Evolutionary conservation across 2,113 vertebrate genomes (phyloP).

Genomic region (Poeciliopsis retropinna): DNA sequence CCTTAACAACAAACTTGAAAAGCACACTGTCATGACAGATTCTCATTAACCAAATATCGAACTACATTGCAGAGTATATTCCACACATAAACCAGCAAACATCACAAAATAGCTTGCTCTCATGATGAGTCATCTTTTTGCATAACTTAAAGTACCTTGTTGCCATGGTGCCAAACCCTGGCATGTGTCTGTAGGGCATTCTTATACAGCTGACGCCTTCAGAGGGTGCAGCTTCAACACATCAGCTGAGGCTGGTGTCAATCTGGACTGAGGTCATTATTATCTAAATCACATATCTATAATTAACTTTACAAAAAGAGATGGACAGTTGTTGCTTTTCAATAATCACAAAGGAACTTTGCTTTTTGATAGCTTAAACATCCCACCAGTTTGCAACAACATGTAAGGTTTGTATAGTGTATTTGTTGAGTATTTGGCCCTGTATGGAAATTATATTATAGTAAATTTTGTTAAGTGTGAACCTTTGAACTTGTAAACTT

Average conservation of each 20-base stretch:
- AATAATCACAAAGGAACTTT: too few relatives aligned
- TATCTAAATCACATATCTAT: not conserved
- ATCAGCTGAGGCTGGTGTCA: too few relatives aligned
- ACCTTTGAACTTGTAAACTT: not conserved
- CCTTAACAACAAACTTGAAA: not conserved
- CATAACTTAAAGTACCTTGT: slow-evolving; percentile 69
- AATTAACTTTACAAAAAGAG: too few relatives aligned
- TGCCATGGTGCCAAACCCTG: slow-evolving; percentile 62
- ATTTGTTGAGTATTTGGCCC: too few relatives aligned
- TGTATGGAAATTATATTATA: too few relatives aligned
- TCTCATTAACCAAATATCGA: not conserved
- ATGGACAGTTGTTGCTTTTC: too few relatives aligned
- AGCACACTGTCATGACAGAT: not conserved
- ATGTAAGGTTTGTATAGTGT: too few relatives aligned
- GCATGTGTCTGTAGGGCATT: slow-evolving; percentile 29
- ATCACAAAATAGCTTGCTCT: slow-evolving; percentile 22
- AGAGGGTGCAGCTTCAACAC: slow-evolving; percentile 2
- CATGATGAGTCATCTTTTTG: slow-evolving; percentile 65
- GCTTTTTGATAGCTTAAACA: too few relatives aligned
- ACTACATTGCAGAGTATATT: not conserved
- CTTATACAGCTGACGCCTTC: slow-evolving; percentile 20
- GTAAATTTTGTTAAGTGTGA: too few relatives aligned
- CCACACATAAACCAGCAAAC: not conserved
- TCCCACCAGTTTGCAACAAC: too few relatives aligned
- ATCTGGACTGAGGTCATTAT: not conserved